Base-by-base conservation (phyloP, 2,113 vertebrate species). In the Macrotis lagotis region DNA sequence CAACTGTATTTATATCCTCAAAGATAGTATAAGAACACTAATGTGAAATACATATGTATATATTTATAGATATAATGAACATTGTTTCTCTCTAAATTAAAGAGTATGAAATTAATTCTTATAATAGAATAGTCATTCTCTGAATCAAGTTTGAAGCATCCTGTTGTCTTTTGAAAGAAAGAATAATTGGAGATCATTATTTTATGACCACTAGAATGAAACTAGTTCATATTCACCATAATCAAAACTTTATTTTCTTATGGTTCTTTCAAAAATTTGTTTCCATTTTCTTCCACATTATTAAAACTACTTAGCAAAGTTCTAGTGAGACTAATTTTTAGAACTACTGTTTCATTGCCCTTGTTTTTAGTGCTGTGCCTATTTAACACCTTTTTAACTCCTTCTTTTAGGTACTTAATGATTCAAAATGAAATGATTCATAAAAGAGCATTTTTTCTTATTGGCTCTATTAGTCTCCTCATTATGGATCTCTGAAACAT, bases 401-500 rank as follows among this genome's bases (percentile, higher is more conserved):
- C 3, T 44, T 88, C 96, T 92, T 90, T 48, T 96, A 96, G 53
- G 1, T 59, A 3, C 0, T 96, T 94, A 37, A 66, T n/a, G n/a
- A n/a, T n/a, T n/a, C n/a, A 66, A 49, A 74, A 7, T 37, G 44
- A 95, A 94, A 95, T 9, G 16, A 49, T 11, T 47, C 94, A 51
- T 49, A 50, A 2, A 50, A 90, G 19, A 94, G 55, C 50, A 59
- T 88, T 89, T 90, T 26, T 59, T 96, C 50, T 11, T 96, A 50
- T 94, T 95, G 74, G 90, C 59, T 92, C 44, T 92, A 0, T 3
- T 90, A 49, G 90, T 94, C 91, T 83, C 3, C 93, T 97, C 83
- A 96, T 97, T 96, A 97, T 51, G 89, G 96, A 74, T 96, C 93
- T 96, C 59, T 96, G 95, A 97, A 97, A 90, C 91, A 94, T 48